These are phyloP conservation scores for Penaeus vannamei DNA, from an alignment of 1,140 invertebrate species.

Conservation along the genomic window DNA sequence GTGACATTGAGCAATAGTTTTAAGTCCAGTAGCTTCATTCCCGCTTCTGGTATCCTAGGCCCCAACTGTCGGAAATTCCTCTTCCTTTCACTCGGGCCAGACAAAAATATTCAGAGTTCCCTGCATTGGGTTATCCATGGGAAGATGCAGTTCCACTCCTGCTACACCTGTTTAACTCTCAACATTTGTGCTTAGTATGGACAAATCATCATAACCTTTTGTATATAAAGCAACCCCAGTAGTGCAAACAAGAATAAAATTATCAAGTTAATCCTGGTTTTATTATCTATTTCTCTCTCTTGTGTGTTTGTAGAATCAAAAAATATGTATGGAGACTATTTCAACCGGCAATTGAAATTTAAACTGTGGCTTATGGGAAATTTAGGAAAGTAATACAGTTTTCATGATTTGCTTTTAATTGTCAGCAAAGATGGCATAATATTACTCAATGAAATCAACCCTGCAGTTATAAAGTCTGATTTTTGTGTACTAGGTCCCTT, in stretches of 20 bases:
- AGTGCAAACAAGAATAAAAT: constrained; percentile 65
- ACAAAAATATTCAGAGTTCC: constrained; percentile 31
- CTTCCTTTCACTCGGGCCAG: constrained; percentile 27
- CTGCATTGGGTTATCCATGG: constrained; percentile 55
- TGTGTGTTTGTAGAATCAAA: no score
- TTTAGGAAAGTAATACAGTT: no score
- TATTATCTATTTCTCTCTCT: neutral
- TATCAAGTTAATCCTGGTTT: constrained; percentile 44
- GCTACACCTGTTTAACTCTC: constrained; percentile 63
- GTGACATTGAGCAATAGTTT: constrained; percentile 37
- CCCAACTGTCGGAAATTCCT: constrained; percentile 21
- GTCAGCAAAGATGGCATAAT: no score
- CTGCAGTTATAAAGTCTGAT: no score
- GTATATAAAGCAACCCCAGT: constrained; percentile 65
- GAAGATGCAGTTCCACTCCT: constrained; percentile 53
- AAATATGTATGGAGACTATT: no score
- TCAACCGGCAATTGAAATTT: no score
- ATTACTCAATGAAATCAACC: no score
- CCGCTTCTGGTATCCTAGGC: constrained; percentile 31
- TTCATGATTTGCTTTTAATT: no score
- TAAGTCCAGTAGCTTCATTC: constrained; percentile 49
- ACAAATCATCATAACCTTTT: constrained; percentile 66
- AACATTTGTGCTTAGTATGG: constrained; percentile 65
- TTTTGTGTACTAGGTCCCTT: no score
- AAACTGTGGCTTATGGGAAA: no score